These are phyloP conservation scores for Hymenopus coronatus DNA, from an alignment of 2,888 invertebrate genomes.

Conservation along the genomic window DNA sequence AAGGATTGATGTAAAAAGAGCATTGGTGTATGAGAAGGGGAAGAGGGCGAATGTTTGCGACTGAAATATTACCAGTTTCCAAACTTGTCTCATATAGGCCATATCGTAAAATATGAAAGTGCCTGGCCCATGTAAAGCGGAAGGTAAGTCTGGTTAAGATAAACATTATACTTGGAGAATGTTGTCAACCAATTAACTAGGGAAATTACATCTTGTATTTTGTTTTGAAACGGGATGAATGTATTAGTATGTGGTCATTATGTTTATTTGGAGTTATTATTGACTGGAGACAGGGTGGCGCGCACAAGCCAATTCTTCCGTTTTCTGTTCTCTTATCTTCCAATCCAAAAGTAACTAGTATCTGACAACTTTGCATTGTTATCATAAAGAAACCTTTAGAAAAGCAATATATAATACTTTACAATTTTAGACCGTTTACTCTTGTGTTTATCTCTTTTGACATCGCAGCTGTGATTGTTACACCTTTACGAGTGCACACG, in stretches of 20 bases:
- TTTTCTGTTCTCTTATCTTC: neutral
- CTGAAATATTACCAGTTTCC: neutral
- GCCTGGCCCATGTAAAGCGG: neutral
- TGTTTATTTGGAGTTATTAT: neutral
- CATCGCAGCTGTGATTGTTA: no score
- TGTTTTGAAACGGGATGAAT: neutral
- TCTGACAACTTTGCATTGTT: no score
- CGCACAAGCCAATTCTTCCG: neutral
- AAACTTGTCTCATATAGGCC: neutral
- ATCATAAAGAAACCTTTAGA: no score
- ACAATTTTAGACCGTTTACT: no score
- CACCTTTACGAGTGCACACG: no score
- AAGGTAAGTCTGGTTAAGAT: neutral
- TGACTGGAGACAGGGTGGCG: neutral
- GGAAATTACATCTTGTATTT: neutral
- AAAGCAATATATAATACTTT: no score
- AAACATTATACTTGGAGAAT: neutral
- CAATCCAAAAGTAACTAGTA: no score
- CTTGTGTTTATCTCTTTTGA: no score
- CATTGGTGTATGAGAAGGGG: neutral
- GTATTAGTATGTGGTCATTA: neutral
- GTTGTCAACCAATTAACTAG: neutral
- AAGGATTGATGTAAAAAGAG: neutral
- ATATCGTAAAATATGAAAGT: neutral
- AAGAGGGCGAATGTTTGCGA: neutral